A percentile compares a stretch with the other conserved stretches of the same genome.
These are phyloP conservation scores for Drosophila truncata DNA, from an alignment of 1,140 invertebrate genomes.

Conservation along the genomic window DNA sequence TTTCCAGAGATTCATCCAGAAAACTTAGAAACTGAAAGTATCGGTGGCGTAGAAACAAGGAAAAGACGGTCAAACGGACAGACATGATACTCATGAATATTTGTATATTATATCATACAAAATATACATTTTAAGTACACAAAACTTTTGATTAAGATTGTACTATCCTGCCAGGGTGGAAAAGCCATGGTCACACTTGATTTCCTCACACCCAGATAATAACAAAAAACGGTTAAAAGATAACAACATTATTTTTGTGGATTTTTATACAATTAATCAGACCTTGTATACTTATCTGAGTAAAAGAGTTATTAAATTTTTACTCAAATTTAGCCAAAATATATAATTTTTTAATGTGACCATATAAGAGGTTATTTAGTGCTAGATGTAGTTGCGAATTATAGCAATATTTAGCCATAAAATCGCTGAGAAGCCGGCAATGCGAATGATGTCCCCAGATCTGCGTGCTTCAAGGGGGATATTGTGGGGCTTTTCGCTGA, in stretches of 20 bases:
- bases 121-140: background rate
- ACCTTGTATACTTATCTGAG: too few relatives aligned
- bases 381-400: background rate
- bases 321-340: too few relatives aligned
- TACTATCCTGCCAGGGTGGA: background rate
- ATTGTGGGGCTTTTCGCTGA: constrained; percentile 22
- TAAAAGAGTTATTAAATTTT: too few relatives aligned
- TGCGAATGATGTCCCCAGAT: background rate
- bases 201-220: too few relatives aligned
- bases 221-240: background rate
- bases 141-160: too few relatives aligned
- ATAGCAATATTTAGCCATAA: background rate
- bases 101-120: background rate
- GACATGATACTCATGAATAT: background rate
- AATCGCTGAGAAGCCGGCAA: background rate
- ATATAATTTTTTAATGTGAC: background rate
- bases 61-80: too few relatives aligned
- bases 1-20: background rate
- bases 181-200: background rate
- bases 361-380: background rate
- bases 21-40: too few relatives aligned
- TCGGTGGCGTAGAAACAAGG: too few relatives aligned
- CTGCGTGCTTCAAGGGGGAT: constrained; percentile 3
- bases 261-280: too few relatives aligned
- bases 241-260: too few relatives aligned